Base-by-base conservation (phyloP, 1,140 invertebrate genomes). In the Campoletis sonorensis region DNA sequence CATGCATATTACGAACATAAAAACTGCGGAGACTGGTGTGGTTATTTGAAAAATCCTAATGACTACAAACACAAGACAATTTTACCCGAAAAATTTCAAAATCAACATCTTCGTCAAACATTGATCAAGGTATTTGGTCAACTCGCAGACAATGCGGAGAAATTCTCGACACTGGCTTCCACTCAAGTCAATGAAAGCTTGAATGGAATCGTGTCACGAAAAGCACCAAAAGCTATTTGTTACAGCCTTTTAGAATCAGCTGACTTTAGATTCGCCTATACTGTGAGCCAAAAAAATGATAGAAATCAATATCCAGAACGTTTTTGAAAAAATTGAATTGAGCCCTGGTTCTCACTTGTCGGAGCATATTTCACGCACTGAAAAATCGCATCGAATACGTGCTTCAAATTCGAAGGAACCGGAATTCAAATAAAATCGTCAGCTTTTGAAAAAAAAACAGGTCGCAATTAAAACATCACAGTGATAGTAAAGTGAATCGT, bases 131-230 rank as follows among this genome's bases (percentile, higher is more conserved):
- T 54, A 3, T 54, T 54, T 11, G n/a, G n/a, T 11, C 3, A 54
- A 18, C 51, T 54, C 18, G 51, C 2, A 54, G n/a, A 54, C n/a
- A 54, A 54, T n/a, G 51, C 51, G n/a, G 27, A 23, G n/a, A 23
- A 27, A 26, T 77, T 77, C 61, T 18, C 61, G 33, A 16, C 61
- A 61, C 11, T 72, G 23, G 58, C 61, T n/a, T 82, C 79, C 11
- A 82, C 45, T 4, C 81, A 80, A 71, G 77, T 72, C 10, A 82
- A 82, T 71, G 79, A 82, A 45, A 82, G 81, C 49, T 68, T 82
- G 4, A 79, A 82, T 16, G 70, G 70, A 45, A 40, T 79, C 13
- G 58, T 82, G n/a, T 67, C 30, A 0, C 79, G 16, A 51, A 82
- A 82, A 58, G 51, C 70, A 40, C 81, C 81, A 21, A 82, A 82